Evolutionary conservation across 1,140 invertebrate species (phyloP), one percentile per base, ranked within the genome.

Genomic region (Platyura marginata): DNA sequence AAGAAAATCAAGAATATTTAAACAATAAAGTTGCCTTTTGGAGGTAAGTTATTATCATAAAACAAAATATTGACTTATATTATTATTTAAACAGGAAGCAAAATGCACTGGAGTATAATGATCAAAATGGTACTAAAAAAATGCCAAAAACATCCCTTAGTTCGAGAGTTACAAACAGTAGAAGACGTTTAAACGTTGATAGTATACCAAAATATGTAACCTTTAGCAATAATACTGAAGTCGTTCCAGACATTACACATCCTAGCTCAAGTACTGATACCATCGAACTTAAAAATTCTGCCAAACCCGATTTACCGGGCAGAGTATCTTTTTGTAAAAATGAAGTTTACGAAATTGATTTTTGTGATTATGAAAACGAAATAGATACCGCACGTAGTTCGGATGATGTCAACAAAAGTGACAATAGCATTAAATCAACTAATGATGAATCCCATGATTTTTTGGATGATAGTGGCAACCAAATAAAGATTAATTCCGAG

Each of bases 291-390:
- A 15, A 20, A 1, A 35, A 43, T 0, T 23, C 50, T 6, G 19
- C 48, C 34, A 61, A 59, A 42, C 54, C 55, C 1, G 55, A 61
- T 52, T 48, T 61, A 34, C 58, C 55, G 1, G 58, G 58, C 1
- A 45, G 58, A 19, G 59, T 59, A 2, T 61, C 58, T 13, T 61
- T 61, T 39, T 51, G 51, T 22, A 60, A 59, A 36, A 50, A 54
- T 3, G 52, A 49, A 34, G n/a, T 29, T 10, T n/a, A 49, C 18
- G 23, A 38, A 16, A 32, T 36, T 11, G 54, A 54, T 44, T 57
- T 53, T 22, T 61, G 56, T 40, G 58, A 61, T 40, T 54, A 54
- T 40, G 56, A 60, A 6, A 55, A 60, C 34, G 55, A 60, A 21
- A 57, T 52, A 21, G 53, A 55, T 43, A 48, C 51, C 10, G 20